Evolutionary conservation across 2,113 vertebrate genomes (phyloP).

Genomic region (Eublepharis macularius): DNA sequence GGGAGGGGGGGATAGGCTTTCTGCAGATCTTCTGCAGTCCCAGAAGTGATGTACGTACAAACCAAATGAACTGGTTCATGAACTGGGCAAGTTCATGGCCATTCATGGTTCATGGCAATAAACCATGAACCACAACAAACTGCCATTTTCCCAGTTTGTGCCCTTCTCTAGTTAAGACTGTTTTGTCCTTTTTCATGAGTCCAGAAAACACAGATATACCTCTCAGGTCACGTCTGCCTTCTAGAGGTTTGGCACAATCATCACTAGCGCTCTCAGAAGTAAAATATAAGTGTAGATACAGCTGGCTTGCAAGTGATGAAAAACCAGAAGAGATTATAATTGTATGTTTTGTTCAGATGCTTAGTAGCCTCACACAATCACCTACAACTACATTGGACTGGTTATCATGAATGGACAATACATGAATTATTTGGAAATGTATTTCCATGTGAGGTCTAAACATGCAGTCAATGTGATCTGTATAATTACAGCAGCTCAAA

Average conservation of each 20-base stretch:
- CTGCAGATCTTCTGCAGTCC: no score
- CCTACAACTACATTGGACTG: neutral
- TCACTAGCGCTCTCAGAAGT: neutral
- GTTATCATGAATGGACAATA: neutral
- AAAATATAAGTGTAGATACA: neutral
- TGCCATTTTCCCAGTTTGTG: no score
- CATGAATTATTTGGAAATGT: neutral
- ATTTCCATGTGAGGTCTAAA: neutral
- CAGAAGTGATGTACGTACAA: no score
- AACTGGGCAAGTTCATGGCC: no score
- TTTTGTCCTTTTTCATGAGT: neutral
- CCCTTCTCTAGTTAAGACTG: no score
- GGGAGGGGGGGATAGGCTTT: no score
- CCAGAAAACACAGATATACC: neutral
- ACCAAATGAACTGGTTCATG: no score
- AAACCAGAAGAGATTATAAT: neutral
- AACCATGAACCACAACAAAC: no score
- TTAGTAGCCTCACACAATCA: neutral
- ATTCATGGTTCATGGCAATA: no score
- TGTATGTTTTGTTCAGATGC: neutral
- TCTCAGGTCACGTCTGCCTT: neutral
- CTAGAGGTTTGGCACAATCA: neutral
- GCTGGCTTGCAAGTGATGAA: neutral
- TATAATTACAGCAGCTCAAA: neutral
- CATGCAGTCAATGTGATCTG: neutral